Evolutionary conservation across 1,140 invertebrate species (phyloP).

Genomic region (Trichonephila clavata): DNA sequence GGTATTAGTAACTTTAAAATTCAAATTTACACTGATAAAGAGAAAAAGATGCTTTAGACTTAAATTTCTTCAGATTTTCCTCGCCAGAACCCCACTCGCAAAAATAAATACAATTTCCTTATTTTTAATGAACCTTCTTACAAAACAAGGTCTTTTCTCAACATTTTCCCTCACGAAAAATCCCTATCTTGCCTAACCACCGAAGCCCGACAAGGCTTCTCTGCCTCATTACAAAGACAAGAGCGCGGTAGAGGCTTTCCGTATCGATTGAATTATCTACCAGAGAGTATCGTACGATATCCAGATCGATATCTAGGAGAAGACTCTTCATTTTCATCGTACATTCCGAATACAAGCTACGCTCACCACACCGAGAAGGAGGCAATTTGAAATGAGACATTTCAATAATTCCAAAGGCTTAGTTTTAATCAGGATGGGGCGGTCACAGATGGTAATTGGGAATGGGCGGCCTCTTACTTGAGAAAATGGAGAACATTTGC

Average conservation of each 20-base stretch:
- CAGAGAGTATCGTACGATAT: too few species aligned
- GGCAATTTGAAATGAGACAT: slow-evolving; percentile 28
- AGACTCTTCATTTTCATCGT: slow-evolving; percentile 55
- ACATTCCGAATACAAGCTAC: background rate
- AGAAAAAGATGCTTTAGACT: too few species aligned
- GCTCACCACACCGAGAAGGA: background rate
- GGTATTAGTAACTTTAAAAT: too few species aligned
- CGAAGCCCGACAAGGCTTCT: background rate
- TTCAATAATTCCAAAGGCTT: slow-evolving; percentile 36
- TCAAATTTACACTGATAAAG: too few species aligned
- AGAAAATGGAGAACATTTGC: background rate
- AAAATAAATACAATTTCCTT: too few species aligned
- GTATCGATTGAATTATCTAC: slow-evolving; percentile 42
- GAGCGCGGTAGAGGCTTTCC: slow-evolving; percentile 15
- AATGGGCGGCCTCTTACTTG: background rate
- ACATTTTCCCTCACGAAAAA: background rate
- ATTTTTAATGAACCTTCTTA: too few species aligned
- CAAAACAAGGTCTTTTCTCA: too few species aligned
- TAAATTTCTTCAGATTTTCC: too few species aligned
- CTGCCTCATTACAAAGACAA: slow-evolving; percentile 39
- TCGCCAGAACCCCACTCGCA: too few species aligned
- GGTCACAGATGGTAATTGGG: slow-evolving; percentile 14
- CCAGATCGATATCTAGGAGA: slow-evolving; percentile 48
- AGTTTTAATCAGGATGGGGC: background rate
- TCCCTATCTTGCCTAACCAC: background rate